Evolutionary conservation across 1,140 invertebrate genomes (phyloP).

Genomic region (Cherax destructor): DNA sequence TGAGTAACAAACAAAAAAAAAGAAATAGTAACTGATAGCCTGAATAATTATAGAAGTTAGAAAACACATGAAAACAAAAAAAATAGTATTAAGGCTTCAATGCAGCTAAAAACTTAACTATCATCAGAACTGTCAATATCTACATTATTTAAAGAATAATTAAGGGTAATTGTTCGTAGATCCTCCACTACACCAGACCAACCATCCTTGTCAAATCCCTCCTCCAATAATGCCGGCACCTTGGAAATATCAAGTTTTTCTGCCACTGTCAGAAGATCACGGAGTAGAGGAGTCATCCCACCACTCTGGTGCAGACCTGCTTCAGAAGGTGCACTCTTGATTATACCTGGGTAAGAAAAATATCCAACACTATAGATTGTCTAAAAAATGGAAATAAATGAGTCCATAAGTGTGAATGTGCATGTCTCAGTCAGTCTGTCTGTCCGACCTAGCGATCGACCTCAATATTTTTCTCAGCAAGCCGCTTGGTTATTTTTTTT

Average conservation of each 20-base stretch:
- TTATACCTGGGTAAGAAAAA: background rate
- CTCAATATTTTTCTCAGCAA: too few species aligned
- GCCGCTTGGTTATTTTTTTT: too few species aligned
- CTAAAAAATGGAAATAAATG: too few species aligned
- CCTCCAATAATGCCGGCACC: background rate
- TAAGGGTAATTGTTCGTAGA: background rate
- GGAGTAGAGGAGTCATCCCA: background rate
- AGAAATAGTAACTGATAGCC: too few species aligned
- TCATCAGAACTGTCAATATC: background rate
- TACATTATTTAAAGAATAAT: slow-evolving; percentile 18
- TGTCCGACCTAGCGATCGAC: too few species aligned
- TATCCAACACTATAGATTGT: too few species aligned
- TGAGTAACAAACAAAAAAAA: too few species aligned
- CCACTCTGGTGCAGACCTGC: slow-evolving; percentile 17
- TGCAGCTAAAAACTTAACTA: background rate
- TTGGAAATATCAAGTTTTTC: slow-evolving; percentile 15
- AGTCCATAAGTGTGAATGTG: too few species aligned
- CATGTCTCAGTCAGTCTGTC: too few species aligned
- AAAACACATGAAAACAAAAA: too few species aligned
- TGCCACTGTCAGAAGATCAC: slow-evolving; percentile 8
- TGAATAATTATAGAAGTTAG: too few species aligned
- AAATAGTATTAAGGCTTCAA: too few species aligned
- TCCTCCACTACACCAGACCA: background rate
- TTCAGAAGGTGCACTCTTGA: slow-evolving; percentile 8
- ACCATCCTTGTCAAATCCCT: slow-evolving; percentile 25